phyloP scores from a whole-genome alignment of 1,140 invertebrate genomes.

The Eumeta japonica region DNA sequence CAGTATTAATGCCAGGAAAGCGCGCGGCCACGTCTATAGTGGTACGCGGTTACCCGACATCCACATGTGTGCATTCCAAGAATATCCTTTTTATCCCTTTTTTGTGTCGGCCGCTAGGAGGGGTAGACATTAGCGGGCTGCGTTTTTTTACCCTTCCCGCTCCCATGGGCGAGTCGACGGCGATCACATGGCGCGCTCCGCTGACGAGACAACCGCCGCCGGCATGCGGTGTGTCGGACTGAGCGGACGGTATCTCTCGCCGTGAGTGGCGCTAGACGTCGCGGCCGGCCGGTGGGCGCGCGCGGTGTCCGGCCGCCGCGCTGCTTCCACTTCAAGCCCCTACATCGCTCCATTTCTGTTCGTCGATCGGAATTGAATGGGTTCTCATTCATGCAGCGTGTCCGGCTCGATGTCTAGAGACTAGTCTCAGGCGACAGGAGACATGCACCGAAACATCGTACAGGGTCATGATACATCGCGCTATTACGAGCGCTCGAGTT shows the following conservation, averaged over 20 bases:
- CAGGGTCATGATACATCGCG: no score
- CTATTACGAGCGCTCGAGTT: no score
- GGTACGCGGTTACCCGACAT: constrained; percentile 30
- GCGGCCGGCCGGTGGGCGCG: no score
- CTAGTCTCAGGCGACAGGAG: no score
- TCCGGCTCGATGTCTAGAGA: no score
- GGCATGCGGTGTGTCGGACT: background rate
- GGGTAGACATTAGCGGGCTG: constrained; percentile 37
- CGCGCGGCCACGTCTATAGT: constrained; percentile 28
- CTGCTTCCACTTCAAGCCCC: no score
- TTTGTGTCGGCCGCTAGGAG: constrained; percentile 27
- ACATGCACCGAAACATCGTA: no score
- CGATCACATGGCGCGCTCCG: constrained; percentile 49
- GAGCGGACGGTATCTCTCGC: background rate
- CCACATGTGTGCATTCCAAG: constrained; percentile 48
- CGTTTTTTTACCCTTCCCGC: constrained; percentile 30
- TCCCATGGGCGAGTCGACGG: constrained; percentile 24
- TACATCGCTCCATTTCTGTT: no score
- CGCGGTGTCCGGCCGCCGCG: no score
- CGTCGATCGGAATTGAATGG: no score
- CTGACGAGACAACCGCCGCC: background rate
- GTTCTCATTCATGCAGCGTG: no score
- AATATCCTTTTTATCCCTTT: constrained; percentile 47
- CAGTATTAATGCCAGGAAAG: no score
- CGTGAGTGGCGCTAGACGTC: constrained; percentile 1